phyloP scores from a whole-genome alignment of 2,888 invertebrate species.

The Allophyes oxyacanthae region DNA sequence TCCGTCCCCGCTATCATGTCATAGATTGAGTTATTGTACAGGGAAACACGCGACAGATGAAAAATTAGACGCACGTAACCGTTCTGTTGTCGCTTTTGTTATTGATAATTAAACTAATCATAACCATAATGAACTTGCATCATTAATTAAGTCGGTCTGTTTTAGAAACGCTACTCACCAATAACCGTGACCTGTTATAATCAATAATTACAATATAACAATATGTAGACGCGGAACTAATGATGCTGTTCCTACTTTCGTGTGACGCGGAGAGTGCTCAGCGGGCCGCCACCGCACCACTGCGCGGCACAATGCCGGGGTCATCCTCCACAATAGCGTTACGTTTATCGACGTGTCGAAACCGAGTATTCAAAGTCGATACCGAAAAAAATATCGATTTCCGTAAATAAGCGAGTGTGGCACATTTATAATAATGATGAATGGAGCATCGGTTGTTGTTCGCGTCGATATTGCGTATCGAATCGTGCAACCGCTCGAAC shows the following conservation, averaged over 20 bases:
- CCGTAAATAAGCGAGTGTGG: slow-evolving; percentile 89
- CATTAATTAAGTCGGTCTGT: slow-evolving; percentile 80
- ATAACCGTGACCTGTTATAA: slow-evolving; percentile 84
- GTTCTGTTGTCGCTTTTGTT: slow-evolving; percentile 69
- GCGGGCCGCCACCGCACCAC: slow-evolving; percentile 67
- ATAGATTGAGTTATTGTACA: slow-evolving; percentile 61
- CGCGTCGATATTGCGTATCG: slow-evolving; percentile 84
- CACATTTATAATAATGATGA: slow-evolving; percentile 89
- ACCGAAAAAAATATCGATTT: slow-evolving; percentile 89
- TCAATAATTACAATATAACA: slow-evolving; percentile 86
- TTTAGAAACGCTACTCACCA: slow-evolving; percentile 73
- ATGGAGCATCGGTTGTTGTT: slow-evolving; percentile 83
- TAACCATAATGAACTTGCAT: slow-evolving; percentile 64
- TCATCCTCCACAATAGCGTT: slow-evolving; percentile 84
- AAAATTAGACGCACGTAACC: slow-evolving; percentile 67
- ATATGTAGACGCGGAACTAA: slow-evolving; percentile 83
- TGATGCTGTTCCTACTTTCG: slow-evolving; percentile 72
- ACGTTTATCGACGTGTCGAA: slow-evolving; percentile 87
- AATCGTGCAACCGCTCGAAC: slow-evolving; percentile 82
- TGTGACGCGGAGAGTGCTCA: slow-evolving; percentile 72
- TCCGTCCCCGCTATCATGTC: slow-evolving; percentile 59
- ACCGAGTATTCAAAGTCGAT: slow-evolving; percentile 83
- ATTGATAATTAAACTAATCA: slow-evolving; percentile 75
- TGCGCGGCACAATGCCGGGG: slow-evolving; percentile 76
- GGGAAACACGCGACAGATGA: slow-evolving; percentile 64